A percentile compares a stretch with the other conserved stretches of the same genome.
phyloP scores from a whole-genome alignment of 1,140 invertebrate species.

The Trichomalopsis sarcophagae region DNA sequence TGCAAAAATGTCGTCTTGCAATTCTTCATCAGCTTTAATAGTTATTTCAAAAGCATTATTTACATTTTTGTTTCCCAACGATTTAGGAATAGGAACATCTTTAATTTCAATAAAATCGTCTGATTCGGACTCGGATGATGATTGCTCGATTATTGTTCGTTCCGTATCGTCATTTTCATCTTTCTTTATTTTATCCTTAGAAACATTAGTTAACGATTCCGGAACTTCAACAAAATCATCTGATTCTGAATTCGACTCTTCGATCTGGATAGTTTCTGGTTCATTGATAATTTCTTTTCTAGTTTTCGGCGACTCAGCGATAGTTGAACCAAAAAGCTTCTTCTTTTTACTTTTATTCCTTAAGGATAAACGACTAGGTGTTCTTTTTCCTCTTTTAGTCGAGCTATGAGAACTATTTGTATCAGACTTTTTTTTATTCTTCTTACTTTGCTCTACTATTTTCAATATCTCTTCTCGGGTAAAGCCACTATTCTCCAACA shows the following conservation, averaged over 20 bases:
- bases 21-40: constrained; percentile 61
- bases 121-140: constrained; percentile 68
- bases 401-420: constrained; percentile 22
- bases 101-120: constrained; percentile 72
- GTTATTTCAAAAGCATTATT: constrained; percentile 62
- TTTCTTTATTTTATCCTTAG: constrained; percentile 41
- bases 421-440: constrained; percentile 60
- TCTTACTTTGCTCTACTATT: constrained; percentile 76
- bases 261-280: constrained; percentile 3
- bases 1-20: constrained; percentile 82
- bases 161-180: constrained; percentile 34
- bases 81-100: constrained; percentile 60
- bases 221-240: constrained; percentile 66
- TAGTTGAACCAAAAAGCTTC: constrained; percentile 29
- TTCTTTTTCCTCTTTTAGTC: constrained; percentile 55
- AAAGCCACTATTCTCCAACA: constrained; percentile 84
- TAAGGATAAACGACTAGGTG: constrained; percentile 53
- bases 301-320: neutral
- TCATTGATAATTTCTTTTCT: constrained; percentile 31
- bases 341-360: constrained; percentile 62
- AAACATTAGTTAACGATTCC: constrained; percentile 39
- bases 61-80: neutral
- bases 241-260: constrained; percentile 63
- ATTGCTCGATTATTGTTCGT: constrained; percentile 53
- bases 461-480: constrained; percentile 79